Evolutionary conservation across 2,113 vertebrate species (phyloP), one percentile per base, ranked within the genome.

Genomic region (Meles meles): DNA sequence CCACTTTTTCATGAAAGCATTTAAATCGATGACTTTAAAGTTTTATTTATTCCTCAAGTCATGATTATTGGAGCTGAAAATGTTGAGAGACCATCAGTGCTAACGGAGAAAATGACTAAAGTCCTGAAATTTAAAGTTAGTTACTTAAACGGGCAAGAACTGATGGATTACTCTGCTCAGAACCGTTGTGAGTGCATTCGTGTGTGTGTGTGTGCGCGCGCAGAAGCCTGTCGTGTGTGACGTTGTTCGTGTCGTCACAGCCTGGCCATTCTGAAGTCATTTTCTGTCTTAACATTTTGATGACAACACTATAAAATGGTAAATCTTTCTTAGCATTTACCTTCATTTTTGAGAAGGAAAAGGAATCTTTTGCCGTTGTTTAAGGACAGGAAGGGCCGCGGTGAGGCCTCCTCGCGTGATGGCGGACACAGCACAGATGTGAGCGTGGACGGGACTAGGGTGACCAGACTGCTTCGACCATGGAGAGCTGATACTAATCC

Each of bases 291-390:
- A 17, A 84, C 47, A 61, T 42, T 74, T 83, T 34, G 79, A 92
- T 8, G 65, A 71, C 21, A 17, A 88, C 42, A 84, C 71, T 82
- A 61, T 44, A 31, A 59, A 90, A 27, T 44, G n/a, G 29, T 49
- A 65, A 59, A 29, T 80, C 71, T 84, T 72, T 42, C 57, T 77
- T 37, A n/a, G 65, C 37, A 39, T 84, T 90, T 57, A 52, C 74
- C 88, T 95, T 93, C 23, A 42, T 0, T 85, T 87, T 83, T 72
- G 61, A 96, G 80, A 74, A 97, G 80, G 63, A 29, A 65, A 47
- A 91, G 34, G 79, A 63, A n/a, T 8, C 59, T 55, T 55, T 42
- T 86, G 90, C 34, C 47, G 3, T 91, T 65, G 49, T 76, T 49
- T 88, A 49, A 91, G 72, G 79, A 69, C 13, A 49, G 1, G 47